Evolutionary conservation across 1,140 invertebrate species (phyloP).

Genomic region (Conus ventricosus): DNA sequence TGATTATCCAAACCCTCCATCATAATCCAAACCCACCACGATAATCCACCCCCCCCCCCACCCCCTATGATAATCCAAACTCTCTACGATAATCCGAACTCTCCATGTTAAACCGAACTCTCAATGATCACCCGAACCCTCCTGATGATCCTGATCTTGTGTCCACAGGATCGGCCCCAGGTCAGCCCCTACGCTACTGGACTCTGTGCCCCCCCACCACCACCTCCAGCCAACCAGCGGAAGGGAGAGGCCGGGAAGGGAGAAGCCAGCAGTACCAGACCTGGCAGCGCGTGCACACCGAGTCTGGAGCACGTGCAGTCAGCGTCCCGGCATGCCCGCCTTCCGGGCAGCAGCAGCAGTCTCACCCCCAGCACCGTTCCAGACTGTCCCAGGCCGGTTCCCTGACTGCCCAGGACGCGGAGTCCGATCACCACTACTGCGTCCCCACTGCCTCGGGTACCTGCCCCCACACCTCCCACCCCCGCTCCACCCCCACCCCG

Average conservation of each 20-base stretch:
- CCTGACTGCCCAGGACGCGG: neutral
- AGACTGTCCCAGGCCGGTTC: neutral
- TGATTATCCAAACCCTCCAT: too few relatives aligned
- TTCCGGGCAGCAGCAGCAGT: neutral
- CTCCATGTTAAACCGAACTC: too few relatives aligned
- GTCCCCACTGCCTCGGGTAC: slow-evolving; percentile 2
- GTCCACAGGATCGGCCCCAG: slow-evolving; percentile 3
- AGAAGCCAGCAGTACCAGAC: neutral
- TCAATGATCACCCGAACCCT: too few relatives aligned
- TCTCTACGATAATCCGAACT: too few relatives aligned
- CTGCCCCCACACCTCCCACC: neutral
- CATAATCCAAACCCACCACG: too few relatives aligned
- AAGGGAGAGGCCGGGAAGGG: neutral
- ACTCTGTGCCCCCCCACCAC: neutral
- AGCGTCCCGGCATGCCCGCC: neutral
- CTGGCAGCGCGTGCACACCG: neutral
- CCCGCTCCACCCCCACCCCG: neutral
- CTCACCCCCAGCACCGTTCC: neutral
- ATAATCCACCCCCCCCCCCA: too few relatives aligned
- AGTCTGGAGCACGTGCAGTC: neutral
- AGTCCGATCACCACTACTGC: neutral
- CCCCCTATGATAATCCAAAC: too few relatives aligned
- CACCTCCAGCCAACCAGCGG: neutral
- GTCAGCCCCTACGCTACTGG: slow-evolving; percentile 32
- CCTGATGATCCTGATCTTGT: neutral